Conservation (phyloP, 2,113 vertebrate species). For the Corydoras sp. region DNA sequence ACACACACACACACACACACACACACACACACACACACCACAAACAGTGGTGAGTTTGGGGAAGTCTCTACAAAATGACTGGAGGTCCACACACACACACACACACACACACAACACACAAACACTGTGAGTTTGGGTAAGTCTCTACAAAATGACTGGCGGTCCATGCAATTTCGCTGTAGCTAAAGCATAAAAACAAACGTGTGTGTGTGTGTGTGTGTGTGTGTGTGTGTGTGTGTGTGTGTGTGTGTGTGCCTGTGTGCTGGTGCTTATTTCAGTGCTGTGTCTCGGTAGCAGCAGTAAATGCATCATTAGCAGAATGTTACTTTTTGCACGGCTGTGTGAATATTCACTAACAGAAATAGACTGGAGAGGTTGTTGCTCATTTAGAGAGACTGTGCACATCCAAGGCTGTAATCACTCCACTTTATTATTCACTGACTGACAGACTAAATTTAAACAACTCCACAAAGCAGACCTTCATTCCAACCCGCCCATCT, state of each 20-base stretch:
- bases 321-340: slow-evolving; percentile 7
- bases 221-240: not conserved
- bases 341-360: slow-evolving; percentile 3
- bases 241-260: not conserved
- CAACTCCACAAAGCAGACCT: slow-evolving; percentile 55
- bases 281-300: not conserved
- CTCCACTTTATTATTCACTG: slow-evolving; percentile 54
- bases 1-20: too few species aligned
- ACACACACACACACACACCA: too few species aligned
- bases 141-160: too few species aligned
- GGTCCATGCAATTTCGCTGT: too few species aligned
- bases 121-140: too few species aligned
- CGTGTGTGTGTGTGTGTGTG: too few species aligned
- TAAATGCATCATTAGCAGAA: slow-evolving; percentile 15
- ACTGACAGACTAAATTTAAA: slow-evolving; percentile 50
- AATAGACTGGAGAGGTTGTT: slow-evolving; percentile 24
- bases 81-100: too few species aligned
- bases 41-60: too few species aligned
- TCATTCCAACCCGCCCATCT: slow-evolving; percentile 3
- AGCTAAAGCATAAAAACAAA: too few species aligned
- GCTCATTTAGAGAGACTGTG: slow-evolving; percentile 9
- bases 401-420: slow-evolving; percentile 54
- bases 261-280: too few species aligned
- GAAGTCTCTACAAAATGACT: too few species aligned
- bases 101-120: too few species aligned